These are phyloP conservation scores for Phortica variegata DNA, from an alignment of 1,140 invertebrate genomes.

Conservation along the genomic window DNA sequence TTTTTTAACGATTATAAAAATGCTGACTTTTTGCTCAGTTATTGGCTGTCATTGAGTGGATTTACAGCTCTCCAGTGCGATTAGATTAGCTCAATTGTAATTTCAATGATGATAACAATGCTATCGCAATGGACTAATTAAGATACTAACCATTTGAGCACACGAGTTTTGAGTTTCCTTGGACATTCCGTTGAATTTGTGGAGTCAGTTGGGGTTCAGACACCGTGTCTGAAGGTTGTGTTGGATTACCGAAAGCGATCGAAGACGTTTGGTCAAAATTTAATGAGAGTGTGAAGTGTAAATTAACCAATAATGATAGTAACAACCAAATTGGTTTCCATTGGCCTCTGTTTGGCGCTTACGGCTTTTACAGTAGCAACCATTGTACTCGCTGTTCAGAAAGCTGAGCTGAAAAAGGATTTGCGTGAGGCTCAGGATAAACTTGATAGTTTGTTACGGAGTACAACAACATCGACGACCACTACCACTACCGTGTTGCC, in stretches of 20 bases:
- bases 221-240: too few species aligned
- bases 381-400: constrained; percentile 55
- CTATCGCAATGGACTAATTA: constrained; percentile 25
- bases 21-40: background rate
- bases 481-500: constrained; percentile 2
- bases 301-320: constrained; percentile 32
- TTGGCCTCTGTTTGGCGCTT: constrained; percentile 37
- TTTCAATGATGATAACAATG: constrained; percentile 23
- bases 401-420: constrained; percentile 28
- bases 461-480: constrained; percentile 18
- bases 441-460: constrained; percentile 29
- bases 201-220: constrained; percentile 22
- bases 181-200: background rate
- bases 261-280: too few species aligned
- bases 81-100: background rate
- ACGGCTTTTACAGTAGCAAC: constrained; percentile 58
- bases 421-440: constrained; percentile 39
- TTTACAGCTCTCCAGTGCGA: background rate
- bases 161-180: too few species aligned
- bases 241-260: too few species aligned
- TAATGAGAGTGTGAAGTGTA: too few species aligned
- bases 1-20: constrained; percentile 21
- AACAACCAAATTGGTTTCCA: constrained; percentile 43
- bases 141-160: too few species aligned
- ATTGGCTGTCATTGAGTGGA: background rate